A percentile compares a stretch with the other conserved stretches of the same genome.
Evolutionary conservation across 2,888 invertebrate genomes (phyloP).

Genomic region (Plebejus melissa): DNA sequence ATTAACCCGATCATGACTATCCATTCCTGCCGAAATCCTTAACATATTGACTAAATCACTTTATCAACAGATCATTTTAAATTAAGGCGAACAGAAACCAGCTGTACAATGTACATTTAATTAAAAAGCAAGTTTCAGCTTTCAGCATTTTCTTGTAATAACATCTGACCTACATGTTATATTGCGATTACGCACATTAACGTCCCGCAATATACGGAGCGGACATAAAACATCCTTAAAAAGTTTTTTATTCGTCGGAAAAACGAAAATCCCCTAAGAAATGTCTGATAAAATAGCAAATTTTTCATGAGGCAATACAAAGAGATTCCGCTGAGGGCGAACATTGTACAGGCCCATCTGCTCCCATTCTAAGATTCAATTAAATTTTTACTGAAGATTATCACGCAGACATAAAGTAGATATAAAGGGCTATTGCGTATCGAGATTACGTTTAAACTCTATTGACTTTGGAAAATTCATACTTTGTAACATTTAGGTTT

Average conservation of each 20-base stretch:
- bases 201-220: background rate
- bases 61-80: too few relatives aligned
- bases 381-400: slow-evolving; percentile 79
- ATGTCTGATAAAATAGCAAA: slow-evolving; percentile 26
- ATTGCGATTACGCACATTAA: slow-evolving; percentile 2
- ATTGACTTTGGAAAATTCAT: background rate
- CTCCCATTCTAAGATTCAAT: slow-evolving; percentile 69
- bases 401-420: slow-evolving; percentile 66
- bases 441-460: background rate
- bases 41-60: too few relatives aligned
- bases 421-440: slow-evolving; percentile 42
- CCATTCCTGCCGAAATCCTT: too few relatives aligned
- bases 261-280: slow-evolving; percentile 23
- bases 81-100: too few relatives aligned
- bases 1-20: too few relatives aligned
- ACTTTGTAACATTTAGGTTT: background rate
- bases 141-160: background rate
- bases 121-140: background rate
- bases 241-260: slow-evolving; percentile 24
- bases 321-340: slow-evolving; percentile 44
- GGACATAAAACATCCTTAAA: slow-evolving; percentile 15
- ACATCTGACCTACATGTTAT: background rate
- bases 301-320: slow-evolving; percentile 30
- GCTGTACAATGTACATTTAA: background rate
- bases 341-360: slow-evolving; percentile 64